These are phyloP conservation scores for Tryphoninae sp. DNA, from an alignment of 2,888 invertebrate species.

Conservation along the genomic window DNA sequence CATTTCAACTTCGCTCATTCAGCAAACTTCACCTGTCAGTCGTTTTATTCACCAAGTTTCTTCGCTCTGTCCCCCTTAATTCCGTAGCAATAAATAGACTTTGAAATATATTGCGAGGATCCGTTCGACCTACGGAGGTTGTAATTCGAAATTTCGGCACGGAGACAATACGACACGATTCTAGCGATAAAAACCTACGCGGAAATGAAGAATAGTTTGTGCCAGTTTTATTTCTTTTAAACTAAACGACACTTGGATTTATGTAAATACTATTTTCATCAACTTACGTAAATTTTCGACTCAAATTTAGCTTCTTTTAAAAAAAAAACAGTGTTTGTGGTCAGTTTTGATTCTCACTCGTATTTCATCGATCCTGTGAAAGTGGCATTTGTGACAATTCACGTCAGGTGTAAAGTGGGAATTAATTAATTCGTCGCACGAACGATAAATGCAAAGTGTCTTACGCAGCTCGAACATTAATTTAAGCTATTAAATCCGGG, in stretches of 20 bases:
- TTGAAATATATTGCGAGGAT: conserved; percentile 2
- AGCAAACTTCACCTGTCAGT: conserved; percentile 54
- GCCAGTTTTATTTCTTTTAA: background rate
- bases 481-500: conserved; percentile 10
- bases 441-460: background rate
- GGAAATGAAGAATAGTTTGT: too few relatives aligned
- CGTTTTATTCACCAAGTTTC: conserved; percentile 38
- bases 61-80: conserved; percentile 31
- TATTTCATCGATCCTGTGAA: background rate
- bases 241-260: background rate
- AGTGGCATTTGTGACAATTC: background rate
- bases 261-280: background rate
- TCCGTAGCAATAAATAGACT: conserved; percentile 36
- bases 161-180: too few relatives aligned
- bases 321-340: too few relatives aligned
- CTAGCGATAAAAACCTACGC: too few relatives aligned
- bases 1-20: conserved; percentile 55
- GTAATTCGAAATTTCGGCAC: too few relatives aligned
- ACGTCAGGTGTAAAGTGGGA: background rate
- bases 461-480: conserved; percentile 7
- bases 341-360: background rate
- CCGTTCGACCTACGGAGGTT: too few relatives aligned
- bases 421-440: background rate
- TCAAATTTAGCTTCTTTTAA: background rate
- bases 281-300: background rate